Evolutionary conservation across 2,888 invertebrate species (phyloP), one percentile per base, ranked within the genome.

Genomic region (Nemotelus nigrinus): DNA sequence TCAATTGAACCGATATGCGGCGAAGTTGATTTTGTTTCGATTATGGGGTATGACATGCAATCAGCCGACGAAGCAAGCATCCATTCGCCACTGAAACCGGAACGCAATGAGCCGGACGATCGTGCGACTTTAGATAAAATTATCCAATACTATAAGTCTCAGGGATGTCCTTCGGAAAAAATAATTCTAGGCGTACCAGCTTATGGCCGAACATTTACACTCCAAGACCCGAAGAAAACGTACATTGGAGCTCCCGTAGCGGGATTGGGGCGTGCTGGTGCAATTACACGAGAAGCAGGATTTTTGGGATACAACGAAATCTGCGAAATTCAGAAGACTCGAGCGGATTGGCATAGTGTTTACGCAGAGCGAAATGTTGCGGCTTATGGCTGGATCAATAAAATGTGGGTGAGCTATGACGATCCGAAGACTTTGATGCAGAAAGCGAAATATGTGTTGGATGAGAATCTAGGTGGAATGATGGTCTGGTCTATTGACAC

Each of bases 401-500:
- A 85, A 45, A 82, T 85, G 50, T 88, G 88, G 88, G 82, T 88
- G 55, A 85, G 87, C 43, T 88, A 86, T 80, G 88, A 88, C 77
- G 85, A 86, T 79, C 81, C 80, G 0, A 81, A 82, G 10, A 86
- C 87, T 39, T 80, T 88, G 10, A 78, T 77, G 53, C 78, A 80
- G 25, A 88, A 88, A 83, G 82, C 85, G 1, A 74, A 85, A 55
- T 88, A 85, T 79, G 88, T 85, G 0, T 60, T 85, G 45, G 81
- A 84, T 0, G 79, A 84, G 58, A 83, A 84, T 0, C 81, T 90
- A n/a, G 88, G 86, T 10, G 90, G 90, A 2, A 84, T 87, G 6
- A 89, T 90, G 89, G 82, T 89, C 43, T 90, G 89, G 89, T 87
- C 89, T 0, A 82, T 89, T 50, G 89, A 90, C 80, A 88, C 88